phyloP scores from a whole-genome alignment of 2,888 invertebrate species.

The Standfussiana lucernea region DNA sequence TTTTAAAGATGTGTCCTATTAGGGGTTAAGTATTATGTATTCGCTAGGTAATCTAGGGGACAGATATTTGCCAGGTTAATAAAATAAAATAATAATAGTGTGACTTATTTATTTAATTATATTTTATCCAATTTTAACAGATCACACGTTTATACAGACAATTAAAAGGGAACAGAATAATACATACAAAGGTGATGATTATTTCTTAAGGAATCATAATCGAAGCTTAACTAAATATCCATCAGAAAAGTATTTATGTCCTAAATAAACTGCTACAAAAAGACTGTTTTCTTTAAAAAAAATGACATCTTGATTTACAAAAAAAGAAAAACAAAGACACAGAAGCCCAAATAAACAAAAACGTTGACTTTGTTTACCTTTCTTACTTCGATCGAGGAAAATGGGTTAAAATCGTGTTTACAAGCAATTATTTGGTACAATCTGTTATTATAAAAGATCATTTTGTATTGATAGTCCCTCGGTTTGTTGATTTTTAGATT shows the following conservation, averaged over 20 bases:
- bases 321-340: background rate
- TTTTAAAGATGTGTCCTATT: no score
- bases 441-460: slow-evolving; percentile 8
- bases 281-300: background rate
- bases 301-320: background rate
- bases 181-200: no score
- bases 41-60: no score
- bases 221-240: no score
- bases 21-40: no score
- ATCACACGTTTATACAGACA: no score
- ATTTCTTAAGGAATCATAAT: no score
- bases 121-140: no score
- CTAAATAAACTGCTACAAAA: background rate
- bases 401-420: slow-evolving; percentile 29
- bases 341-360: slow-evolving; percentile 17
- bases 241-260: background rate
- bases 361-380: slow-evolving; percentile 18
- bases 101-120: no score
- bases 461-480: background rate
- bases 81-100: no score
- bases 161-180: no score
- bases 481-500: slow-evolving; percentile 8
- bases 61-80: no score
- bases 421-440: slow-evolving; percentile 21
- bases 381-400: slow-evolving; percentile 24